phyloP scores from a whole-genome alignment of 1,140 invertebrate species.

The Saccostrea cuccullata region DNA sequence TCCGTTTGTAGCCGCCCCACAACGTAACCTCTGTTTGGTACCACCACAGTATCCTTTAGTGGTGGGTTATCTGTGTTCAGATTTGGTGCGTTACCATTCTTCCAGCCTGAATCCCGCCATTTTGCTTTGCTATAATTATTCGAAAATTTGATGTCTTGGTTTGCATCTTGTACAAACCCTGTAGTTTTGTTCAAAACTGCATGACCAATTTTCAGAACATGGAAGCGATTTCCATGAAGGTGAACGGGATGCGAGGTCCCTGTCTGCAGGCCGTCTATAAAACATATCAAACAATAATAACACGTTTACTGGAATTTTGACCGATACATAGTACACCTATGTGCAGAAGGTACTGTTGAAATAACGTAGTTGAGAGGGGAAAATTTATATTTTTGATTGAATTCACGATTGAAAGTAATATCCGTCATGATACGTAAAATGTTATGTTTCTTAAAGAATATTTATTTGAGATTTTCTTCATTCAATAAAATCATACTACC shows the following conservation, averaged over 20 bases:
- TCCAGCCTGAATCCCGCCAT: conserved; percentile 46
- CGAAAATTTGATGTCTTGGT: conserved; percentile 11
- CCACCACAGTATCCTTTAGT: conserved; percentile 46
- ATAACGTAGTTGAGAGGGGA: too few relatives aligned
- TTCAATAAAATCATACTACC: too few relatives aligned
- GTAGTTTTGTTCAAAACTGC: not conserved
- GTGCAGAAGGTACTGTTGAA: too few relatives aligned
- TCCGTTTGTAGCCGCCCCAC: not conserved
- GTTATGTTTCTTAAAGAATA: too few relatives aligned
- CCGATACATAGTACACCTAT: too few relatives aligned
- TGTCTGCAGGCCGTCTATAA: not conserved
- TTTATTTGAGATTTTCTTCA: too few relatives aligned
- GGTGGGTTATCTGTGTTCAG: conserved; percentile 38
- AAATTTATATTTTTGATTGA: too few relatives aligned
- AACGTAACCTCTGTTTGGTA: conserved; percentile 25
- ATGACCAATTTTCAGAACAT: conserved; percentile 37
- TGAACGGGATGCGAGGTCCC: conserved; percentile 41
- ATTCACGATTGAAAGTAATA: too few relatives aligned
- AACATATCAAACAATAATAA: too few relatives aligned
- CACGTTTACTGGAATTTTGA: too few relatives aligned
- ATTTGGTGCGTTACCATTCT: conserved; percentile 22
- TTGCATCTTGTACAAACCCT: conserved; percentile 1
- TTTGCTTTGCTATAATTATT: not conserved
- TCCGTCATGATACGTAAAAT: too few relatives aligned
- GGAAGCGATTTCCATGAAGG: conserved; percentile 38